Evolutionary conservation across 2,797 vertebrate species (phyloP), one percentile per base, ranked within the genome.

Genomic region (Mionectes olivaceus): DNA sequence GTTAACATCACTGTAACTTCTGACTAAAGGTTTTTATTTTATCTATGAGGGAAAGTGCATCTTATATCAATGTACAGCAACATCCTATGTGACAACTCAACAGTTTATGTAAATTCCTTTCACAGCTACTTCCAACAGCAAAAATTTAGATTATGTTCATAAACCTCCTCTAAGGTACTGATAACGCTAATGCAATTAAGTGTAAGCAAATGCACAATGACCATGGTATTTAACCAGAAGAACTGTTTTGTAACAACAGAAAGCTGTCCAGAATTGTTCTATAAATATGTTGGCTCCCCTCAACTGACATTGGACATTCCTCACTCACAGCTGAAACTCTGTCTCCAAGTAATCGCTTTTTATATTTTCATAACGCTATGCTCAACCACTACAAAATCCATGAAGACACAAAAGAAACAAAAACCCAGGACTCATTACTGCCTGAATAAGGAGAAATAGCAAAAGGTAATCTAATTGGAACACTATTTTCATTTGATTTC

Each of bases 221-320:
- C 21, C 53, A 33, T 49, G 67, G 19, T 19, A 73, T 64, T 85
- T 87, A 4, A 82, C 56, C 19, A 69, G 32, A 70, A 87, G 25
- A 97, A 78, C 52, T 77, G 39, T 83, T 96, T 78, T 81, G 53
- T 69, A 88, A 85, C 52, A 83, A 56, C 35, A 94, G 56, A 93
- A 93, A 89, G 41, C 32, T 69, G 61, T 73, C 43, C 43, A 91
- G 43, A 89, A 70, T 50, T 75, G 37, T 73, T 95, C 57, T 47
- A 80, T 50, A 89, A 85, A 89, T 90, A 71, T 4, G 12, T 10
- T 60, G 56, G 15, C 75, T 96, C 0, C 8, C 46, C 44, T 93
- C 22, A 25, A 39, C 60, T 84, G 59, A 82, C 56, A 53, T 75
- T 75, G 61, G 46, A 90, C 55, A 35, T 84, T 74, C 78, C 25